Base-by-base conservation (phyloP, 2,113 vertebrate species). In the Isurus oxyrinchus region DNA sequence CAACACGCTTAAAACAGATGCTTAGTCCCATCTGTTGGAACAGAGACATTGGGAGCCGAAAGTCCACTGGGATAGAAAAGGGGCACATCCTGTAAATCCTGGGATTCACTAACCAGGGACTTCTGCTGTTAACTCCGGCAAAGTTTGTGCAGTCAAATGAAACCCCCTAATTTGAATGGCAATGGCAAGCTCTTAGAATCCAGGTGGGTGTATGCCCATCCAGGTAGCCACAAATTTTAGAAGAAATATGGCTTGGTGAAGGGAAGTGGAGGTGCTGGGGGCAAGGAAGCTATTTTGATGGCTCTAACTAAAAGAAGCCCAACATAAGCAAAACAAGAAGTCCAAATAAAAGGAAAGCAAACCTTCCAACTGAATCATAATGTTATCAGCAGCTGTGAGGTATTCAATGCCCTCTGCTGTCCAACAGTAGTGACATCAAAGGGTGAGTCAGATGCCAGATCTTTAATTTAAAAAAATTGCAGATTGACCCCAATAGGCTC, bases 1-100 rank as follows among this genome's bases (percentile, higher is more conserved):
- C 66, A 53, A 72, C 31, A 19, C 35, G 94, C 10, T 95, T 25
- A 27, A 95, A 95, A 25, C 63, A 95, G 94, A 95, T 72, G 94
- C 23, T 95, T 95, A 66, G 49, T 53, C 94, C 44, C 49, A 95
- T 95, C 94, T 72, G 25, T 53, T 95, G 66, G 23, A 10, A 76
- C 94, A 53, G 16, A 66, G 90, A 61, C n/a, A 59, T 63, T 94
- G 59, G 90, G 59, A 94, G 90, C n/a, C 59, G 1, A 63, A 63
- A 19, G n/a, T 94, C 19, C 8, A 44, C n/a, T 1, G n/a, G 59
- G 59, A 94, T 23, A 40, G 59, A 35, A 19, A 6, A 40, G 7
- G 61, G 31, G 35, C 88, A 59, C 55, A 91, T 91, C n/a, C 40
- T 21, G n/a, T 1, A 93, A 93, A 57, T 59, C 2, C 61, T 94